Evolutionary conservation across 2,113 vertebrate genomes (phyloP), one percentile per base, ranked within the genome.

Genomic region (Herpetotheres cachinnans): DNA sequence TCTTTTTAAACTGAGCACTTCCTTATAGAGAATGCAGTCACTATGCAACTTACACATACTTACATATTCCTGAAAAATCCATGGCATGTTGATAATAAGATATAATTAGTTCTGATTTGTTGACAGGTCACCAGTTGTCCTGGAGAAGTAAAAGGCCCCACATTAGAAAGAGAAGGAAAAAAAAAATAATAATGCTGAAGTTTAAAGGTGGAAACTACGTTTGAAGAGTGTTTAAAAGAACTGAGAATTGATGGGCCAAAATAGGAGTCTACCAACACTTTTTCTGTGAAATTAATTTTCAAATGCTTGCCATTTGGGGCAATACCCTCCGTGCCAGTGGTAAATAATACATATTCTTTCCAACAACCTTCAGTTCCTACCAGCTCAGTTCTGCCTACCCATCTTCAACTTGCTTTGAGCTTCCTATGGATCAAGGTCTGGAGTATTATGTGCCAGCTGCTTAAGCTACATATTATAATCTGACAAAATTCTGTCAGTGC

Each of bases 171-270:
- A 46, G 1, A 26, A 44, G 4, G 6, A 1, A 34, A 16, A 46
- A 58, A n/a, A 5, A 2, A 0, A 7, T 15, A 26, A 52, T 59
- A 44, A n/a, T 2, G 65, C 5, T 13, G 3, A 67, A 16, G 4
- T 62, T 40, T 66, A 73, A 74, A 70, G 10, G 58, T 4, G 7
- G n/a, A 73, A 89, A 56, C 3, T 26, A 29, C 19, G 40, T 67
- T 7, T 32, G 36, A 58, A 26, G 26, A 69, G 4, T 7, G 24
- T 54, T 69, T 32, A 24, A 73, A 58, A 62, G 10, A 67, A n/a
- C 11, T 27, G 8, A 72, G 6, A 46, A 6, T 19, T 14, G n/a
- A 34, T 29, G 9, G 9, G 4, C 6, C 81, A 87, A 88, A 86
- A 7, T 3, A 46, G 10, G 21, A n/a, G 3, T 13, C 18, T 24